Percentiles rank a stretch among this genome's conserved stretches.
phyloP scores from a whole-genome alignment of 1,140 invertebrate genomes.

The Hyles euphorbiae region DNA sequence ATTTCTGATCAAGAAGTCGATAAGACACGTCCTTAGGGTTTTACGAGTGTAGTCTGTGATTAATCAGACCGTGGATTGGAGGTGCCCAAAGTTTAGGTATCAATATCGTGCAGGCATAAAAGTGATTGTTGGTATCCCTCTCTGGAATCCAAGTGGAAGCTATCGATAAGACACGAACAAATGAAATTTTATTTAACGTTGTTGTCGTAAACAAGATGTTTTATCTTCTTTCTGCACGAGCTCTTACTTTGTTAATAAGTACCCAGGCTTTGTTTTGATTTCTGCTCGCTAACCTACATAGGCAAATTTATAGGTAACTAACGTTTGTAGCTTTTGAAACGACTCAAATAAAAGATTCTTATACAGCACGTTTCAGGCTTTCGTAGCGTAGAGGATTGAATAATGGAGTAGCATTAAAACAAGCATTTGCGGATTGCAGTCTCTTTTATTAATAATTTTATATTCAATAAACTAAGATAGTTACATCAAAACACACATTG shows the following conservation, averaged over 20 bases:
- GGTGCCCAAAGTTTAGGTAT: conserved; percentile 3
- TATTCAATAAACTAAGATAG: conserved; percentile 63
- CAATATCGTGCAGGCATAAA: neutral
- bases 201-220: neutral
- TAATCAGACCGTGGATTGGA: conserved; percentile 27
- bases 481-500: conserved; percentile 70
- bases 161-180: conserved; percentile 9
- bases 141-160: neutral
- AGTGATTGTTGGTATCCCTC: neutral
- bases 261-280: no score
- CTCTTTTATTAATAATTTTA: conserved; percentile 65
- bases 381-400: no score
- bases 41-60: conserved; percentile 29
- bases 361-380: no score
- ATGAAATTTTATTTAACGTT: conserved; percentile 6
- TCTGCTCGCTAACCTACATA: no score
- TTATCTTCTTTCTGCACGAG: neutral
- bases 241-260: neutral
- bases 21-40: conserved; percentile 41
- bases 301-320: no score
- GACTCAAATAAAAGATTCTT: no score
- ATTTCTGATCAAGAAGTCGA: conserved; percentile 44
- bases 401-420: conserved; percentile 19
- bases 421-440: conserved; percentile 57
- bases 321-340: no score